phyloP scores from a whole-genome alignment of 2,888 invertebrate genomes.

The Idaea aversata region DNA sequence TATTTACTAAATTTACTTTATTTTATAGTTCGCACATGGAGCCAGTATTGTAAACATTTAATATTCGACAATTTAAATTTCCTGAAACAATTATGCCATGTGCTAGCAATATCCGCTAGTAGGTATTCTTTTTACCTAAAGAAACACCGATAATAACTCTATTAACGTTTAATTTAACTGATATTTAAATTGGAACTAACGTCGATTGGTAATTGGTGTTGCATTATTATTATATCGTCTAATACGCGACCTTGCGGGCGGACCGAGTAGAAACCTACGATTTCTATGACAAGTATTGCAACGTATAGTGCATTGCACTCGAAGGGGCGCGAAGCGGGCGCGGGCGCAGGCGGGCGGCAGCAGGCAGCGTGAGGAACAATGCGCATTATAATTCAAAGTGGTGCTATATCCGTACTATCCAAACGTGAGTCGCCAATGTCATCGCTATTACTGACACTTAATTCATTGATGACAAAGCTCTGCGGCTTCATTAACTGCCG shows the following conservation, averaged over 20 bases:
- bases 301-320: slow-evolving; percentile 73
- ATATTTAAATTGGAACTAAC: slow-evolving; percentile 34
- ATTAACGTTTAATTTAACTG: slow-evolving; percentile 22
- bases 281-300: slow-evolving; percentile 75
- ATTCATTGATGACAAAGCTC: slow-evolving; percentile 13
- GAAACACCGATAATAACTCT: not conserved
- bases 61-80: not conserved
- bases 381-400: slow-evolving; percentile 77
- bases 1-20: not conserved
- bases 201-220: slow-evolving; percentile 10
- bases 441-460: slow-evolving; percentile 35
- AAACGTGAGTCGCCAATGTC: slow-evolving; percentile 62
- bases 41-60: not conserved
- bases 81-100: not conserved
- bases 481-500: not conserved
- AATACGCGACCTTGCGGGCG: slow-evolving; percentile 49
- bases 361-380: slow-evolving; percentile 59
- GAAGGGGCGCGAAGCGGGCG: slow-evolving; percentile 54
- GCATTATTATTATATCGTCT: slow-evolving; percentile 19
- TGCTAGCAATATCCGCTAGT: not conserved
- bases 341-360: slow-evolving; percentile 35
- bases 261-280: slow-evolving; percentile 58
- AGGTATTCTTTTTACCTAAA: not conserved
- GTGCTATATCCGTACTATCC: slow-evolving; percentile 73
- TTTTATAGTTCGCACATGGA: not conserved